phyloP scores from a whole-genome alignment of 1,140 invertebrate genomes.

The Maconellicoccus hirsutus region DNA sequence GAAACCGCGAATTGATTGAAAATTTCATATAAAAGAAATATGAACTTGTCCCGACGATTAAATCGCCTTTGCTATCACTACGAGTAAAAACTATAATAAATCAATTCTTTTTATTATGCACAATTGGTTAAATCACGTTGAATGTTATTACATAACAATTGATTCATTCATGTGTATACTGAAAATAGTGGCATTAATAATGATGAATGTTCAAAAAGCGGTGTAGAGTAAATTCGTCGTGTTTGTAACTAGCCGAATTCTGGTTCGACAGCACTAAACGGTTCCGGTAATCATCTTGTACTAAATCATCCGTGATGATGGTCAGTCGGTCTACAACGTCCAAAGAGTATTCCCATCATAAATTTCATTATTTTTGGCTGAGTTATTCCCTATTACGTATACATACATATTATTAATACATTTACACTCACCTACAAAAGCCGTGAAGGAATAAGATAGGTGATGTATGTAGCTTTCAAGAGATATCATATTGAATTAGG shows the following conservation, averaged over 20 bases:
- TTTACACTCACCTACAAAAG: too few species aligned
- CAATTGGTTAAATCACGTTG: constrained; percentile 8
- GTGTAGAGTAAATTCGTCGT: constrained; percentile 1
- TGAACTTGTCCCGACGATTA: background rate
- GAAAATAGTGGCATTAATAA: background rate
- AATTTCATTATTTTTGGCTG: background rate
- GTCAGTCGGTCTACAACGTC: background rate
- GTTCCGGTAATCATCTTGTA: constrained; percentile 1
- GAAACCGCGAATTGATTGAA: too few species aligned
- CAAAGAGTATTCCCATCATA: background rate
- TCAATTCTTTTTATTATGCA: background rate
- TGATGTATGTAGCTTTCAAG: too few species aligned
- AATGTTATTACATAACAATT: constrained; percentile 1
- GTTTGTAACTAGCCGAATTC: background rate
- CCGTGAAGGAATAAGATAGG: too few species aligned
- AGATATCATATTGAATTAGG: too few species aligned
- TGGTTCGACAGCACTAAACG: constrained; percentile 2
- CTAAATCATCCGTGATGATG: constrained; percentile 3
- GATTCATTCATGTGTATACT: background rate
- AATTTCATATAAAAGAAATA: too few species aligned
- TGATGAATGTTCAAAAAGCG: background rate
- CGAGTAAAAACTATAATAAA: background rate
- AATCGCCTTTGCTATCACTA: background rate
- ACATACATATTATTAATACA: background rate
- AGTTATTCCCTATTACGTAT: background rate